A percentile compares a stretch with the other conserved stretches of the same genome.
Conservation (phyloP, 2,888 invertebrate genomes). For the Lamproptera curius region DNA sequence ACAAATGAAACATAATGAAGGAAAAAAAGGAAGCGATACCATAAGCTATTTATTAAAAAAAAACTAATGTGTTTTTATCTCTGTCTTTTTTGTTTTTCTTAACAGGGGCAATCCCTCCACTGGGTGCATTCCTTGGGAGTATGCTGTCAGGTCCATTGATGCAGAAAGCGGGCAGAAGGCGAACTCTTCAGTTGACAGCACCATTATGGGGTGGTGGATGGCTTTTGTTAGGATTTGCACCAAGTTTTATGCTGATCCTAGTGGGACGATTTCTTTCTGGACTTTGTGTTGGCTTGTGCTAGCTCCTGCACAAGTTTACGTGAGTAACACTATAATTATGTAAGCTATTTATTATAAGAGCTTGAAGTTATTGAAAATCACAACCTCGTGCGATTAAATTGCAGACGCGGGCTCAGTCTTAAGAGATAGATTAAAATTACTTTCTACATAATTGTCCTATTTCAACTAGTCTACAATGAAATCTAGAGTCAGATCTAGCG, state of each 20-base stretch:
- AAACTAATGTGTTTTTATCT: background rate
- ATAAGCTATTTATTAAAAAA: too few species aligned
- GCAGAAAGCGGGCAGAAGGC: constrained; percentile 73
- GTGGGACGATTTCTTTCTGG: constrained; percentile 78
- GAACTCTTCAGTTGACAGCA: constrained; percentile 67
- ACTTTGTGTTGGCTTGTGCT: constrained; percentile 78
- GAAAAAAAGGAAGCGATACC: too few species aligned
- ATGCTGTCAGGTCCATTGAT: constrained; percentile 72
- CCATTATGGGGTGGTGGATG: constrained; percentile 75
- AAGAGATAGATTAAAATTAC: too few species aligned
- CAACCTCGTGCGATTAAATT: too few species aligned
- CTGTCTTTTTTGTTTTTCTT: too few species aligned
- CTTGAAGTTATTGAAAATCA: too few species aligned
- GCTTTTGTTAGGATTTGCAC: constrained; percentile 74
- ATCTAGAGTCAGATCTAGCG: too few species aligned
- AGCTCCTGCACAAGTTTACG: constrained; percentile 81
- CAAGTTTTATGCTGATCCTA: constrained; percentile 61
- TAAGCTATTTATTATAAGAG: too few species aligned
- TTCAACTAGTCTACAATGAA: too few species aligned
- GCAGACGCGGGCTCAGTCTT: too few species aligned
- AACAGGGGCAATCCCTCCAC: constrained; percentile 74
- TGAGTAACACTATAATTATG: constrained; percentile 62
- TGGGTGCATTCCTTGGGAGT: constrained; percentile 78
- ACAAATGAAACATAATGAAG: too few species aligned
- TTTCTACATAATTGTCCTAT: too few species aligned